Conservation (phyloP, 2,113 vertebrate genomes). For the Miniopterus natalensis region DNA sequence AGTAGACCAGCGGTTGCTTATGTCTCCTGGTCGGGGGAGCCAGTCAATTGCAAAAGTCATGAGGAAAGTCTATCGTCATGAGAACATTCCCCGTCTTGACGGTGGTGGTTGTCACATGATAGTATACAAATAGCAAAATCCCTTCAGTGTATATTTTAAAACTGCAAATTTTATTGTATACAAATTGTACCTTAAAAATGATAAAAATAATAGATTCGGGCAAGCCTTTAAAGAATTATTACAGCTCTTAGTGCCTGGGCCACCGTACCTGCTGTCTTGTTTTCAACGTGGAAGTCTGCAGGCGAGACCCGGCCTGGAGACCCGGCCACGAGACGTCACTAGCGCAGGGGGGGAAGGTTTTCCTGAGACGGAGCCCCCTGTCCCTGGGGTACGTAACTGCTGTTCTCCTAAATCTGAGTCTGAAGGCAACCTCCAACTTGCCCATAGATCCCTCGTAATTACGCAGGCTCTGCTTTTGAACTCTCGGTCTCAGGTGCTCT, state of each 20-base stretch:
- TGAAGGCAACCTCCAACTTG: not conserved
- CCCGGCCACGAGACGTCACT: not conserved
- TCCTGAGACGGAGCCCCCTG: not conserved
- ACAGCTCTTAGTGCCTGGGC: not conserved
- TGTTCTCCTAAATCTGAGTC: not conserved
- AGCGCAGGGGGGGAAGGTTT: accelerated
- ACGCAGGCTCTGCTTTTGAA: not conserved
- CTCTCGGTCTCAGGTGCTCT: not conserved
- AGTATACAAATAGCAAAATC: not conserved
- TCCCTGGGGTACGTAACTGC: not conserved
- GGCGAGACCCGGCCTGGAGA: not conserved
- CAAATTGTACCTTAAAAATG: not conserved
- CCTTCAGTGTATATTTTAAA: not conserved
- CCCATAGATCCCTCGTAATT: not conserved
- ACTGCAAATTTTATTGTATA: not conserved
- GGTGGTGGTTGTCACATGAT: not conserved
- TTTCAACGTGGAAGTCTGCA: not conserved
- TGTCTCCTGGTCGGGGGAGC: not conserved
- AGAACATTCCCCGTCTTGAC: not conserved
- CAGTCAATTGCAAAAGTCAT: accelerated
- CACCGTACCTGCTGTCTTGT: not conserved
- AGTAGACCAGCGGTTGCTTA: not conserved
- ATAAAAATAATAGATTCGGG: not conserved
- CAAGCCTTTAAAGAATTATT: not conserved
- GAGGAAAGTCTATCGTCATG: not conserved